Base-by-base conservation (phyloP, 2,888 invertebrate genomes). In the Meganola albula region DNA sequence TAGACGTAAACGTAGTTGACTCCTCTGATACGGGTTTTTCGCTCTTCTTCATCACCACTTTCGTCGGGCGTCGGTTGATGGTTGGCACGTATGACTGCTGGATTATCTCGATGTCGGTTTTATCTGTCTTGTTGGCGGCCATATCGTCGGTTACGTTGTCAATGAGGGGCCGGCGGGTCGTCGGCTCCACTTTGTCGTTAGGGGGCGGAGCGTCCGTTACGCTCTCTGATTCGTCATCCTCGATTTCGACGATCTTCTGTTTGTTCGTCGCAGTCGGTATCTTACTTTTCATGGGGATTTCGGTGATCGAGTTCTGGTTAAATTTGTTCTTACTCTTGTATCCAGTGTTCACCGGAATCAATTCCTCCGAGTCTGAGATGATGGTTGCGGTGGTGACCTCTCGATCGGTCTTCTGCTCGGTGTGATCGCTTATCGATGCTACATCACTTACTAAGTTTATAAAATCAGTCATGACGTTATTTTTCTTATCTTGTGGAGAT, bases 291-390 rank as follows among this genome's bases (percentile, higher is more conserved):
- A 63, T 44, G 3, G 82, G 77, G 20, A 74, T 46, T 48, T 85
- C 84, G 0, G 84, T 84, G 9, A 85, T 84, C 0, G 83, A 83
- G 34, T 85, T 85, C 5, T 74, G 55, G 40, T 84, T 84, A 50
- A 73, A 71, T 31, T 62, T 84, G 37, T 84, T 83, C 60, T 84
- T 84, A 31, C 84, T 84, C 34, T 84, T 85, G 40, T 85, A 83
- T 1, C 77, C 83, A 3, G 73, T 67, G 29, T 83, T 84, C 0
- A 84, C 77, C 7, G 79, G 83, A 29, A 85, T 76, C 5, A 85
- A 49, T 44, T 85, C 84, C 40, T 85, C 84, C 1, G 84, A 84
- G 25, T 82, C 78, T 2, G 79, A 68, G 33, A 74, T 70, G 21
- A 63, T 64, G 4, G 42, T 39, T 16, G 25, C 31, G 10, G 71